These are phyloP conservation scores for Microcebus lehilahytsara DNA, from an alignment of 2,113 vertebrate genomes.

Conservation along the genomic window DNA sequence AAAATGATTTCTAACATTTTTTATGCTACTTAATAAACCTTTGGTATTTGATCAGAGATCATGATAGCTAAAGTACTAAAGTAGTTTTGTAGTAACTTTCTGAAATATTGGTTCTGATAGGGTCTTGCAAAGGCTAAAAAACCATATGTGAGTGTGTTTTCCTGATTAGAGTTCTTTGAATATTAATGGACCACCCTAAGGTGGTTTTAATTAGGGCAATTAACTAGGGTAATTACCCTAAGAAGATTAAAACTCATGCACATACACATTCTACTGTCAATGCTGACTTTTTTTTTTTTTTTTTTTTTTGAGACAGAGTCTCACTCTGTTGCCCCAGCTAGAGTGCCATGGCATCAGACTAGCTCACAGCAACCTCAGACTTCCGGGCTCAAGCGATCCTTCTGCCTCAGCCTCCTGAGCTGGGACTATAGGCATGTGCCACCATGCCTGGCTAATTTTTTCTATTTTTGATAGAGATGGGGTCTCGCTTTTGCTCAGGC, in stretches of 20 bases:
- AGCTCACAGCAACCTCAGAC: no score
- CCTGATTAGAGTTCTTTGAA: background rate
- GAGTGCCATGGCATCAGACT: no score
- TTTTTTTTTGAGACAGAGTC: no score
- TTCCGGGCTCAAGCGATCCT: no score
- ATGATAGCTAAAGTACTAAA: background rate
- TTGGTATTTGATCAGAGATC: background rate
- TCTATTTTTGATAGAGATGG: no score
- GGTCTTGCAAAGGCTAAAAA: background rate
- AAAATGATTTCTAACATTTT: background rate
- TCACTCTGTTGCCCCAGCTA: no score
- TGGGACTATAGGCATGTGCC: no score
- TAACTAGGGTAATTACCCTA: background rate
- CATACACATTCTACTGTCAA: background rate
- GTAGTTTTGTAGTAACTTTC: background rate
- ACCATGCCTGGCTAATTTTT: no score
- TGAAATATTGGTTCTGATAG: background rate
- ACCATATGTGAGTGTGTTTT: background rate
- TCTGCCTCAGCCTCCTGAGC: no score
- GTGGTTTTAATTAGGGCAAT: slow-evolving; percentile 10
- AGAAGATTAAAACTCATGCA: background rate
- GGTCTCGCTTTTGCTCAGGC: no score
- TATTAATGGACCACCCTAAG: background rate
- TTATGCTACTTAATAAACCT: background rate
- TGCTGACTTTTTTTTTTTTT: background rate